Evolutionary conservation across 1,140 invertebrate genomes (phyloP).

Genomic region (Apis florea): DNA sequence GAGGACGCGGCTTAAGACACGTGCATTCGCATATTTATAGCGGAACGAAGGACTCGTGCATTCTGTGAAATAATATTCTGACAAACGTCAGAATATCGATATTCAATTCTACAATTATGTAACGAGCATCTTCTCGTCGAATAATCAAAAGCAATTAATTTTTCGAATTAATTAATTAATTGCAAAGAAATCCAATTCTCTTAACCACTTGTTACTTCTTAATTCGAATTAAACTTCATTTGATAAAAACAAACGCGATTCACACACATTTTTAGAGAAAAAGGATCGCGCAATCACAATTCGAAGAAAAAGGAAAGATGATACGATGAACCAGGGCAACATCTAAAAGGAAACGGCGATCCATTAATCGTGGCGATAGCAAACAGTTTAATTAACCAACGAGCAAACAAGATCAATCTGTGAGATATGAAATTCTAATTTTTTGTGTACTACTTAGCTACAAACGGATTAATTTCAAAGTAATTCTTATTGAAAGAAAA

Average conservation of each 20-base stretch:
- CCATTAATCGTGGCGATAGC: slow-evolving; percentile 74
- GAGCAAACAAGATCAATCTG: slow-evolving; percentile 55
- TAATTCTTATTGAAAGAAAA: neutral
- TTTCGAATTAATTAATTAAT: neutral
- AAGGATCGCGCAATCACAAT: neutral
- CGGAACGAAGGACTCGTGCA: neutral
- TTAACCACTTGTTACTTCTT: no score
- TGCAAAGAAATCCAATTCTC: neutral
- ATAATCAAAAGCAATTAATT: neutral
- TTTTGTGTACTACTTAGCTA: slow-evolving; percentile 35
- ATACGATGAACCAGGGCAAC: slow-evolving; percentile 37
- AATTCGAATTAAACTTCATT: neutral
- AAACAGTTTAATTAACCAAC: slow-evolving; percentile 73
- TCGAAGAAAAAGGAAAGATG: slow-evolving; percentile 6
- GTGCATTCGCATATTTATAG: neutral
- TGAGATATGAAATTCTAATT: slow-evolving; percentile 57
- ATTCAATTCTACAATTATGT: neutral
- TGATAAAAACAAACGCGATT: neutral
- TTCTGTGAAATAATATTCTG: neutral
- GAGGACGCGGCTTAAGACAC: no score
- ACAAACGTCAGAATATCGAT: neutral
- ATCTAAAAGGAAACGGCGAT: slow-evolving; percentile 64
- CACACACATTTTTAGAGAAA: slow-evolving; percentile 2
- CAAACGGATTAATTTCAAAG: slow-evolving; percentile 9
- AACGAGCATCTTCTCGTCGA: neutral